Conservation (phyloP, 2,888 invertebrate genomes). For the Hydrotaea diabolus region DNA sequence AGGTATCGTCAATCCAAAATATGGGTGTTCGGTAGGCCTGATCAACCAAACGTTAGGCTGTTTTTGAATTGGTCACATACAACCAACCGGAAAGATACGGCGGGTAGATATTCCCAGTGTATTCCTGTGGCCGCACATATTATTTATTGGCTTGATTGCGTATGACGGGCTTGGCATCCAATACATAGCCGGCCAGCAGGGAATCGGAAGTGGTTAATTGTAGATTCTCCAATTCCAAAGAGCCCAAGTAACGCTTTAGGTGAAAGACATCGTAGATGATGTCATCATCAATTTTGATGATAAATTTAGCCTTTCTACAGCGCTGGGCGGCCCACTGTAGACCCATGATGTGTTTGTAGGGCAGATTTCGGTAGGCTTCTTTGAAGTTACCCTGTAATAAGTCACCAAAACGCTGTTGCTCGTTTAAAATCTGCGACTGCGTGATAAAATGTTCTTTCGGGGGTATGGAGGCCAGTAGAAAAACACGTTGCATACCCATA, state of each 20-base stretch:
- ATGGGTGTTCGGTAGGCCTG: slow-evolving; percentile 83
- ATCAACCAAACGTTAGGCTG: slow-evolving; percentile 83
- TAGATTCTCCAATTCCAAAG: slow-evolving; percentile 76
- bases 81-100: slow-evolving; percentile 92
- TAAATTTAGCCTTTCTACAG: slow-evolving; percentile 84
- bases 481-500: slow-evolving; percentile 85
- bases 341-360: slow-evolving; percentile 91
- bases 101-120: slow-evolving; percentile 84
- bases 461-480: slow-evolving; percentile 85
- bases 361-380: slow-evolving; percentile 90
- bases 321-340: slow-evolving; percentile 86
- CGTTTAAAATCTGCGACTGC: slow-evolving; percentile 84
- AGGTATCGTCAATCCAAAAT: slow-evolving; percentile 97
- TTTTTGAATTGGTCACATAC: slow-evolving; percentile 87
- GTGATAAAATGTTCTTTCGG: slow-evolving; percentile 81
- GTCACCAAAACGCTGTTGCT: slow-evolving; percentile 85
- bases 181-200: slow-evolving; percentile 85
- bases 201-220: slow-evolving; percentile 75
- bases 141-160: slow-evolving; percentile 88
- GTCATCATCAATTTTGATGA: slow-evolving; percentile 92
- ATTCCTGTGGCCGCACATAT: slow-evolving; percentile 88
- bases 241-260: slow-evolving; percentile 81
- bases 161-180: slow-evolving; percentile 85
- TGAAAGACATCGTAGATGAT: slow-evolving; percentile 87
- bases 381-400: slow-evolving; percentile 88